phyloP scores from a whole-genome alignment of 2,888 invertebrate genomes.

The Chrysotoxum bicinctum region DNA sequence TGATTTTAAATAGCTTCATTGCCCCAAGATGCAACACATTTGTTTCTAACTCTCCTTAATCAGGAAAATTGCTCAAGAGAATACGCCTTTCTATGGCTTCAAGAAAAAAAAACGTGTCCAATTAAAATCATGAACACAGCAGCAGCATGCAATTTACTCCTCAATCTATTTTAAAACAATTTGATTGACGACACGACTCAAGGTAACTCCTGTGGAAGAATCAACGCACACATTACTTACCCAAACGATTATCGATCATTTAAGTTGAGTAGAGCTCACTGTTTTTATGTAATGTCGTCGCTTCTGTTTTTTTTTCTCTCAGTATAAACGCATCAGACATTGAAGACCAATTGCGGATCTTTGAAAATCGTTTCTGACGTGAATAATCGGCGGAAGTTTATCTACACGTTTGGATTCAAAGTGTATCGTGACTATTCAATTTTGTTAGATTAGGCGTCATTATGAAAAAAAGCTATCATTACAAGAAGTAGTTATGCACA shows the following conservation, averaged over 20 bases:
- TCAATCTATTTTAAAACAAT: constrained; percentile 31
- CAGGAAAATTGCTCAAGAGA: constrained; percentile 26
- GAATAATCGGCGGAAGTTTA: constrained; percentile 45
- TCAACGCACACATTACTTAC: constrained; percentile 37
- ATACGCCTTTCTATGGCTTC: constrained; percentile 19
- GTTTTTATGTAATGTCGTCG: constrained; percentile 18
- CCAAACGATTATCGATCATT: constrained; percentile 55
- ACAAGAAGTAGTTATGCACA: background rate
- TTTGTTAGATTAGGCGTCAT: background rate
- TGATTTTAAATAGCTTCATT: constrained; percentile 14
- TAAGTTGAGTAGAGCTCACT: constrained; percentile 23
- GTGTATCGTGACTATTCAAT: background rate
- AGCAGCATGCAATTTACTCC: constrained; percentile 33
- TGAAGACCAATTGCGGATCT: constrained; percentile 3
- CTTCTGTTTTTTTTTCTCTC: background rate
- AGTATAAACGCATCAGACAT: constrained; percentile 2
- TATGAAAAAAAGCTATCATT: background rate
- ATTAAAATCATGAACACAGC: constrained; percentile 41
- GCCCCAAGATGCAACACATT: constrained; percentile 29
- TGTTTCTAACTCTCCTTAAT: constrained; percentile 28
- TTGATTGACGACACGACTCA: constrained; percentile 47
- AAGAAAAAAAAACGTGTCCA: constrained; percentile 34
- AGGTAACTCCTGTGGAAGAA: constrained; percentile 28
- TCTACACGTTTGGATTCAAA: constrained; percentile 1
- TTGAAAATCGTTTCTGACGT: constrained; percentile 20